Evolutionary conservation across 64 coral and sea anemone genomes (phyloP), one percentile per base, ranked within the genome.

Genomic region (Pocillopora damicornis): DNA sequence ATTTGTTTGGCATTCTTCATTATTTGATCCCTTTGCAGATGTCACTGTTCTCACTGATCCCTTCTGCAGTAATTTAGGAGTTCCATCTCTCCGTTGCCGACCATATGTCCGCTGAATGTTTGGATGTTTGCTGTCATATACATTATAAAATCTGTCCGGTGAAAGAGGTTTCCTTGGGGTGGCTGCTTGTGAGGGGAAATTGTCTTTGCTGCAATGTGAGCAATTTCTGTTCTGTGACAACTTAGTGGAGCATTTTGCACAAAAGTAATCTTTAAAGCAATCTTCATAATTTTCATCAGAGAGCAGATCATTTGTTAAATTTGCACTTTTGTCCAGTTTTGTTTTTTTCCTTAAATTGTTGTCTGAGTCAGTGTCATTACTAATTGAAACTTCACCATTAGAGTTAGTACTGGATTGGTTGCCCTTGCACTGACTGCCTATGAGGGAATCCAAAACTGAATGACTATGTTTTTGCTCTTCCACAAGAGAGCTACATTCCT

Each of bases 121-220:
- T 42, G 37, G 20, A 22, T 85, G 8, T 72, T 37, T 22, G 18
- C 15, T 20, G 25, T 23, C 20, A 71, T 20, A 2, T 11, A 10
- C 20, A n/a, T 63, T 8, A 57, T 85, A 85, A 85, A 85, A 85
- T 72, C 81, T 71, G 5, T 73, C 42, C n/a, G 81, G 64, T 85
- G 81, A 73, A 58, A 85, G 65, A 72, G 18, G 63, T 73, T n/a
- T 72, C 22, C 81, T 66, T 57, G 81, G 81, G n/a, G 81, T 85
- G 51, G 81, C 81, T 30, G 81, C 81, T 72, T 85, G 81, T 13
- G 81, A 85, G 15, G 81, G 81, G 38, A 85, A 85, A 15, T 57
- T 38, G 11, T 71, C 64, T 42, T 73, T 73, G 38, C 16, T 20
- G 14, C 81, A 85, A 26, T 10, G 5, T 13, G 18, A 65, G 22